Evolutionary conservation across 2,113 vertebrate genomes (phyloP).

Genomic region (Psammodynastes pulverulentus): DNA sequence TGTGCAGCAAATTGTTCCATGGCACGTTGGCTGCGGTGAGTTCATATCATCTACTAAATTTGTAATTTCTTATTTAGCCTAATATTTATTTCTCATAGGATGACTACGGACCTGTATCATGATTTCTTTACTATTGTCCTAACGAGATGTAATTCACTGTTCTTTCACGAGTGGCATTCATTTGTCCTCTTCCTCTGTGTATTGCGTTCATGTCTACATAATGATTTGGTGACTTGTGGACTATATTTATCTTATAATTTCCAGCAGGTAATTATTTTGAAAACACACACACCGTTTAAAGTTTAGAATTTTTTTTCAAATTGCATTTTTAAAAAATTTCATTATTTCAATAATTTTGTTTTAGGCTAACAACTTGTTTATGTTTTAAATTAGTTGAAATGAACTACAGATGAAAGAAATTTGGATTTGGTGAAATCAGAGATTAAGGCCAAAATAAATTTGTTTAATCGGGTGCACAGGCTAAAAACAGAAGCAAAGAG

Average conservation of each 20-base stretch:
- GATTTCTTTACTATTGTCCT: not conserved
- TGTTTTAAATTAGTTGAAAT: not conserved
- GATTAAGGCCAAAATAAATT: not conserved
- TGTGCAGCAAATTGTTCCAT: no score
- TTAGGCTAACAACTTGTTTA: not conserved
- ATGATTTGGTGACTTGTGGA: not conserved
- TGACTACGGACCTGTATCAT: not conserved
- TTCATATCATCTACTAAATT: no score
- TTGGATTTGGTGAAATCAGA: not conserved
- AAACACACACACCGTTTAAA: not conserved
- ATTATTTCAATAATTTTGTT: not conserved
- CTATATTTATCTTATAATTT: not conserved
- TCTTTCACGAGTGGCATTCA: not conserved
- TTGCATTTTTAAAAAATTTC: not conserved
- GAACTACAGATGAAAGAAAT: not conserved
- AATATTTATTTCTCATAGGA: no score
- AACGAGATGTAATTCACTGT: not conserved
- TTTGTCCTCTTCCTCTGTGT: not conserved
- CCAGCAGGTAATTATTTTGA: not conserved
- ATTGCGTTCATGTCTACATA: not conserved
- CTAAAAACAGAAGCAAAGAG: not conserved
- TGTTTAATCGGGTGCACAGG: not conserved
- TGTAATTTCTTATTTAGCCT: no score
- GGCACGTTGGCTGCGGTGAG: no score
- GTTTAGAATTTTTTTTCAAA: not conserved